Conservation (phyloP, 1,140 invertebrate species). For the Popillia japonica region DNA sequence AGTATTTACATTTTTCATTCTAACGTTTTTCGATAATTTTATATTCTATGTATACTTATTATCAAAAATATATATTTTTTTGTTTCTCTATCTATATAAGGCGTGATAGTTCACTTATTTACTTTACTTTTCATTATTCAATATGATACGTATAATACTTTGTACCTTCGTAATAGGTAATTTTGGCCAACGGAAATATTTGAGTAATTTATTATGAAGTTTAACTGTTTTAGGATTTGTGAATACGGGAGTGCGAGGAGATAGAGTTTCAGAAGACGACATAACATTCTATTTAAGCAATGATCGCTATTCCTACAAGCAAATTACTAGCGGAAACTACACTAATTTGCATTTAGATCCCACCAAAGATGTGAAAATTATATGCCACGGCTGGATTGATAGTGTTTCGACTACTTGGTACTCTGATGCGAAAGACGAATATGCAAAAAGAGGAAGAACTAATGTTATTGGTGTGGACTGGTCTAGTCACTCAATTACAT, state of each 20-base stretch:
- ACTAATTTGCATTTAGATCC: not conserved
- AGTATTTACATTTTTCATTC: too few relatives aligned
- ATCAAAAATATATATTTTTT: too few relatives aligned
- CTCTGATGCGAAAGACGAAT: not conserved
- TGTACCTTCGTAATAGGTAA: not conserved
- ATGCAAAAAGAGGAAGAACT: constrained; percentile 50
- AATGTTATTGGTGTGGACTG: constrained; percentile 38
- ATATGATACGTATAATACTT: not conserved
- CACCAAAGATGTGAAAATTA: not conserved
- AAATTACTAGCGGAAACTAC: not conserved
- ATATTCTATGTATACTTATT: too few relatives aligned
- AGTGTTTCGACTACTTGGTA: not conserved
- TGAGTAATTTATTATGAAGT: not conserved
- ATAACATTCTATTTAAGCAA: constrained; percentile 9
- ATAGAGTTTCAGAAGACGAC: not conserved
- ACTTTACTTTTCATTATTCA: not conserved
- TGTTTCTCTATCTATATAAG: too few relatives aligned
- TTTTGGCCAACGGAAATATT: not conserved
- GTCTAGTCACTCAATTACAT: not conserved
- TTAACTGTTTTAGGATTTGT: not conserved
- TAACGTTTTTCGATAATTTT: too few relatives aligned
- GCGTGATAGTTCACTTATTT: too few relatives aligned
- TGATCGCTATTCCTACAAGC: not conserved
- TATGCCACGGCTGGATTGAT: not conserved
- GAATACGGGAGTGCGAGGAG: not conserved